Percentiles rank a stretch among this genome's conserved stretches.
Conservation (phyloP, 2,888 invertebrate species). For the Chelonus formosanus region DNA sequence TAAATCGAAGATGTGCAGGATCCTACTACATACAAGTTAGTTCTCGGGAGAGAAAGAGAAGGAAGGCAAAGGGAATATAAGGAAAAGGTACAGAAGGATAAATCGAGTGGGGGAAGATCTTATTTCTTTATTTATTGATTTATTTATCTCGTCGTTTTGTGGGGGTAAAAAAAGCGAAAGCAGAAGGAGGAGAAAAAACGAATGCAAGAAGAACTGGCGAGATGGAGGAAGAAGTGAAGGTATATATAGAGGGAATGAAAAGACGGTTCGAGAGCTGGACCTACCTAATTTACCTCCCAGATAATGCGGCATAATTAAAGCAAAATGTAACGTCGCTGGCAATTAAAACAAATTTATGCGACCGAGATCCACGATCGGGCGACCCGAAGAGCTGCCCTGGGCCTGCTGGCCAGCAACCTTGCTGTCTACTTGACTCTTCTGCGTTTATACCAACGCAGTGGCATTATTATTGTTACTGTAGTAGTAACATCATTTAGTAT, state of each 20-base stretch:
- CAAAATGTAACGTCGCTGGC: constrained; percentile 66
- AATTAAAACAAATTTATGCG: constrained; percentile 67
- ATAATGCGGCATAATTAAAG: constrained; percentile 66
- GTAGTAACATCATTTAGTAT: no score
- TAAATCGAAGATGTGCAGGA: constrained; percentile 20
- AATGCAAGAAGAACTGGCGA: constrained; percentile 1
- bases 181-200: constrained; percentile 28
- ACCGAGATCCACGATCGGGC: constrained; percentile 65
- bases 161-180: constrained; percentile 8
- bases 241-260: constrained; percentile 30
- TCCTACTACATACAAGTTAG: constrained; percentile 7
- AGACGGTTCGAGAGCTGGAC: constrained; percentile 60
- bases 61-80: not conserved
- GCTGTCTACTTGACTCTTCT: constrained; percentile 40
- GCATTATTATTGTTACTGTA: no score
- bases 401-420: constrained; percentile 39
- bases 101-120: constrained; percentile 18
- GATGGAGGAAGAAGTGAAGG: constrained; percentile 12
- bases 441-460: constrained; percentile 5
- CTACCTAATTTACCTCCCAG: constrained; percentile 66
- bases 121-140: constrained; percentile 35
- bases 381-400: constrained; percentile 50
- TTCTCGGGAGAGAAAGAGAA: not conserved
- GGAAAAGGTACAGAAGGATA: not conserved
- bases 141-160: constrained; percentile 18